Conservation (phyloP, 2,888 invertebrate genomes). For the Polia nebulosa region DNA sequence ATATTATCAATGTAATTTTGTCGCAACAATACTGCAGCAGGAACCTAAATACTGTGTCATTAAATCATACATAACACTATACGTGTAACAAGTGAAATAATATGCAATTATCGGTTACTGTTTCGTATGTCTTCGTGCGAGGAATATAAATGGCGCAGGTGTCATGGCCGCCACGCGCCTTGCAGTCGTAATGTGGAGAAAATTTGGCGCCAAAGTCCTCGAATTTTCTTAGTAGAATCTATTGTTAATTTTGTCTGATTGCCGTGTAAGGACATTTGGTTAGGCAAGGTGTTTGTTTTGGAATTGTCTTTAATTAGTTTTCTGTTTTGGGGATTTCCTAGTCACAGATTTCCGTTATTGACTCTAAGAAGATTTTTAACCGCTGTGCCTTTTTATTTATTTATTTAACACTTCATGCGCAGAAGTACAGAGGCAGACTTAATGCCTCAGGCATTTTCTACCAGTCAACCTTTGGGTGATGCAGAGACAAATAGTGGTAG, state of each 20-base stretch:
- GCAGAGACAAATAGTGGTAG: too few relatives aligned
- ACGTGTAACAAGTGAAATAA: conserved; percentile 72
- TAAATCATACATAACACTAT: conserved; percentile 65
- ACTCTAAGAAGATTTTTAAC: neutral
- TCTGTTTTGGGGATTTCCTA: conserved; percentile 35
- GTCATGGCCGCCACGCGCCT: conserved; percentile 78
- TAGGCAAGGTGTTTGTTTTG: conserved; percentile 36
- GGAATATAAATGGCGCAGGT: conserved; percentile 75
- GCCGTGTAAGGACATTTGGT: conserved; percentile 40
- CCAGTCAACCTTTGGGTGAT: too few relatives aligned
- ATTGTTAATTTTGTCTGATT: conserved; percentile 33
- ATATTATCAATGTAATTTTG: conserved; percentile 35
- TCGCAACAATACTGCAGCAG: conserved; percentile 48
- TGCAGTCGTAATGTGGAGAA: conserved; percentile 71
- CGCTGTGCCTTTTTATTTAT: neutral
- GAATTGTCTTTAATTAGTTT: conserved; percentile 4
- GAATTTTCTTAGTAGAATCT: conserved; percentile 39
- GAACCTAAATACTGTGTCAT: conserved; percentile 53
- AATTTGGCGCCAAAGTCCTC: conserved; percentile 62
- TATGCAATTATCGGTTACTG: conserved; percentile 74
- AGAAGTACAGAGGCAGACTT: too few relatives aligned
- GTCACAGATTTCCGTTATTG: conserved; percentile 7
- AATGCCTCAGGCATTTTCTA: too few relatives aligned
- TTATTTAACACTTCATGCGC: too few relatives aligned
- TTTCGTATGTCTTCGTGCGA: conserved; percentile 55